Conservation (phyloP, 2,888 invertebrate genomes). For the Hydropsyche betteni region DNA sequence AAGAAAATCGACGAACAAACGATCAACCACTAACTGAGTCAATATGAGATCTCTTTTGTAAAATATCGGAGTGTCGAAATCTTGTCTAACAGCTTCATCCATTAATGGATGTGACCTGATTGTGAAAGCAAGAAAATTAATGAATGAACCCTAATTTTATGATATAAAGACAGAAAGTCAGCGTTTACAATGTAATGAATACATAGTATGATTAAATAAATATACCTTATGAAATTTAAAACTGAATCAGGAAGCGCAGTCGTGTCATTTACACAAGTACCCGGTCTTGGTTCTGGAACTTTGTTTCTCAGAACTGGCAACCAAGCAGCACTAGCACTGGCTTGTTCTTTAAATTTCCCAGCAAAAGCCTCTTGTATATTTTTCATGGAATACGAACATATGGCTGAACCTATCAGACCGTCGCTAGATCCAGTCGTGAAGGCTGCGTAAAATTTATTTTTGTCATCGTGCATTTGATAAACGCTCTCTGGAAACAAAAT, state of each 20-base stretch:
- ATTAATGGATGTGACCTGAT: slow-evolving; percentile 73
- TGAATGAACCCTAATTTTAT: neutral
- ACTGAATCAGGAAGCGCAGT: slow-evolving; percentile 71
- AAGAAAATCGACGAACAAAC: slow-evolving; percentile 66
- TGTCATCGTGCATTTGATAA: slow-evolving; percentile 71
- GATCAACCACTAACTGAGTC: slow-evolving; percentile 70
- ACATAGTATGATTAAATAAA: neutral
- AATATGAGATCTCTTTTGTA: slow-evolving; percentile 71
- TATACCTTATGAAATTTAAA: slow-evolving; percentile 74
- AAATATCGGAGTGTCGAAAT: slow-evolving; percentile 70
- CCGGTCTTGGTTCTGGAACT: slow-evolving; percentile 72
- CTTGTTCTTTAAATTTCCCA: slow-evolving; percentile 77
- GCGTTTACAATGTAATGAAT: neutral
- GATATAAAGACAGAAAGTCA: no score
- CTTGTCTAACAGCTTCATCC: slow-evolving; percentile 74
- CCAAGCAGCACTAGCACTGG: slow-evolving; percentile 74
- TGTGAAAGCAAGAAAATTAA: neutral
- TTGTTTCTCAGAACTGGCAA: slow-evolving; percentile 71
- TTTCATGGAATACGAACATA: slow-evolving; percentile 73
- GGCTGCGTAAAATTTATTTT: slow-evolving; percentile 72
- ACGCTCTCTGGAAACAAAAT: slow-evolving; percentile 67
- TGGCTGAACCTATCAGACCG: slow-evolving; percentile 74
- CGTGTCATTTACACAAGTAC: slow-evolving; percentile 73
- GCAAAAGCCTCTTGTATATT: slow-evolving; percentile 73
- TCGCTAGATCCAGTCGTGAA: slow-evolving; percentile 75